These are phyloP conservation scores for Paragorgia papillata DNA, from an alignment of 92 coral and sea anemone species.

Conservation along the genomic window DNA sequence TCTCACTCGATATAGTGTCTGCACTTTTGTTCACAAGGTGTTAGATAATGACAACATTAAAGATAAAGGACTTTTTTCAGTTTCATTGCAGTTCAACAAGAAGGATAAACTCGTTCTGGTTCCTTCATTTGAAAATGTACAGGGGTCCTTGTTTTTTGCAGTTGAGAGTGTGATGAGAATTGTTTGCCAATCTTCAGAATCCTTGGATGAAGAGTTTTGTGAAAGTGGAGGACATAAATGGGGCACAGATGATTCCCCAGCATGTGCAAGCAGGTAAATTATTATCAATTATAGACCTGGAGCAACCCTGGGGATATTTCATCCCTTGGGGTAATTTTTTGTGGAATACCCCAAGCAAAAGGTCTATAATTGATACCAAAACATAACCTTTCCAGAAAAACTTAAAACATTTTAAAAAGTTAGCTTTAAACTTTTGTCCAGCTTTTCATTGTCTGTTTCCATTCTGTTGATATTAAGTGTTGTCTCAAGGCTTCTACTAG, in stretches of 20 bases:
- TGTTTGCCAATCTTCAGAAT: constrained; percentile 78
- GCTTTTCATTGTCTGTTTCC: too few relatives aligned
- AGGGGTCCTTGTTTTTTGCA: constrained; percentile 61
- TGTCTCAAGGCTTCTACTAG: too few relatives aligned
- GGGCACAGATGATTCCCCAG: constrained; percentile 12
- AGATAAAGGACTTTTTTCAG: constrained; percentile 75
- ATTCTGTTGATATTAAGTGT: too few relatives aligned
- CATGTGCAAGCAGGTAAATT: constrained; percentile 20
- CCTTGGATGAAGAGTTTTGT: constrained; percentile 53
- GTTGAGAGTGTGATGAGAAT: constrained; percentile 68
- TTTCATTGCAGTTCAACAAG: constrained; percentile 67
- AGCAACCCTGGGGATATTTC: too few relatives aligned
- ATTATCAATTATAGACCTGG: too few relatives aligned
- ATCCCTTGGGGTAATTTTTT: too few relatives aligned
- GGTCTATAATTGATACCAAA: too few relatives aligned
- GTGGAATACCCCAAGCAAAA: too few relatives aligned
- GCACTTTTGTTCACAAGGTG: constrained; percentile 73
- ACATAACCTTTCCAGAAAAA: too few relatives aligned
- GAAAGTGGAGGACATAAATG: neutral
- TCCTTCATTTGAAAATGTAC: constrained; percentile 68
- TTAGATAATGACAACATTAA: constrained; percentile 81
- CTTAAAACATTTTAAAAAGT: too few relatives aligned
- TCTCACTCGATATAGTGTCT: constrained; percentile 74
- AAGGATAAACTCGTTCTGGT: constrained; percentile 63
- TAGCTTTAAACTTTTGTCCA: too few relatives aligned